These are phyloP conservation scores for Nyctibius grandis DNA, from an alignment of 2,797 vertebrate species.

Conservation along the genomic window DNA sequence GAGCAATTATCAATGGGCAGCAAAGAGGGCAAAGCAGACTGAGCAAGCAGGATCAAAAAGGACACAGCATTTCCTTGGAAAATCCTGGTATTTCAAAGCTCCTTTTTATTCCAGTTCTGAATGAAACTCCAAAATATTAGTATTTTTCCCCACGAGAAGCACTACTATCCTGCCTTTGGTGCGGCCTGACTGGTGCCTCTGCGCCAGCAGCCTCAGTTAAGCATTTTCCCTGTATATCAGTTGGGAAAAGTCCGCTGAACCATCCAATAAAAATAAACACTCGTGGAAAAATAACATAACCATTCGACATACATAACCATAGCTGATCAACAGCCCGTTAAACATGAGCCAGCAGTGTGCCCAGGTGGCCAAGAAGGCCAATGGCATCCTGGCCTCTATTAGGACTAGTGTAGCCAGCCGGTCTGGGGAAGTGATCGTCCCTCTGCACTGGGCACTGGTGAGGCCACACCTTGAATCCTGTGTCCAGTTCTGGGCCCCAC, in stretches of 20 bases:
- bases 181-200: background rate
- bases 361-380: no score
- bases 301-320: no score
- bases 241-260: background rate
- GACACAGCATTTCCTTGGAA: background rate
- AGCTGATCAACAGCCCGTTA: no score
- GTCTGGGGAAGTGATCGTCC: no score
- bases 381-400: no score
- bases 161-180: background rate
- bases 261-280: rapidly evolving
- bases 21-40: background rate
- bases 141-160: rapidly evolving
- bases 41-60: background rate
- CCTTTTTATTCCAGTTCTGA: background rate
- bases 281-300: background rate
- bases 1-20: background rate
- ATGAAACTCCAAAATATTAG: background rate
- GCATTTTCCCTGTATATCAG: rapidly evolving
- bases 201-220: background rate
- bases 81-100: background rate
- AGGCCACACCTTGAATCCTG: no score
- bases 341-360: no score
- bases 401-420: no score
- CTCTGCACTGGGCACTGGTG: no score
- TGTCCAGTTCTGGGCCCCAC: no score